Percentiles rank a stretch among this genome's conserved stretches.
These are phyloP conservation scores for Tetramorium parvispinum DNA, from an alignment of 1,140 invertebrate species.

Conservation along the genomic window DNA sequence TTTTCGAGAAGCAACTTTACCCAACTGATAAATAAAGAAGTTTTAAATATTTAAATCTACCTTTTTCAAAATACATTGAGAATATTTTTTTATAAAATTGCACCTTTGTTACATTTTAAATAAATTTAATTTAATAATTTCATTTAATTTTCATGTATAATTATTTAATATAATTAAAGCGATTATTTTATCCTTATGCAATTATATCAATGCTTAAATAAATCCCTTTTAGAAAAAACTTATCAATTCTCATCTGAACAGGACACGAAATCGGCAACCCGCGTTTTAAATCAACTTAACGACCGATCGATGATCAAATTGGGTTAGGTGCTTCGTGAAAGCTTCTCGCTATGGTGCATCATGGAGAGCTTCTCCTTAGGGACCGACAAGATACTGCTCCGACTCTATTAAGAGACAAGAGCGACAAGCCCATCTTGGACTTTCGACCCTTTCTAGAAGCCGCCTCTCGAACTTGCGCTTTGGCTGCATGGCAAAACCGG, in stretches of 20 bases:
- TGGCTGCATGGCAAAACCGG: background rate
- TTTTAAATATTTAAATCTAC: background rate
- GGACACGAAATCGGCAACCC: slow-evolving; percentile 50
- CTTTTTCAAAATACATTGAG: background rate
- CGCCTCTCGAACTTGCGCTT: slow-evolving; percentile 26
- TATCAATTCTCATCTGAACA: background rate
- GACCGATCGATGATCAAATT: slow-evolving; percentile 76
- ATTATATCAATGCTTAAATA: background rate
- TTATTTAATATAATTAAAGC: background rate
- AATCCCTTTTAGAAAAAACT: background rate
- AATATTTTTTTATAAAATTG: no score
- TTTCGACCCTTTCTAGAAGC: slow-evolving; percentile 53
- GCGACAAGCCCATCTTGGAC: slow-evolving; percentile 55
- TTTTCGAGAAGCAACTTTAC: background rate
- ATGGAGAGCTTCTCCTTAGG: slow-evolving; percentile 41
- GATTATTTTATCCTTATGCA: background rate
- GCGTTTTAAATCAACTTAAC: slow-evolving; percentile 77
- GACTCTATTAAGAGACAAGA: slow-evolving; percentile 72
- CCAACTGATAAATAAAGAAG: background rate
- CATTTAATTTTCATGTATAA: background rate
- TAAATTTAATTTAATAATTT: background rate
- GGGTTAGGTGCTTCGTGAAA: slow-evolving; percentile 75
- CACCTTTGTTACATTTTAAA: background rate
- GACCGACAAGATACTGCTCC: slow-evolving; percentile 46
- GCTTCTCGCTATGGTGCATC: slow-evolving; percentile 28